Conservation (phyloP, 2,888 invertebrate species). For the Limenitis camilla region DNA sequence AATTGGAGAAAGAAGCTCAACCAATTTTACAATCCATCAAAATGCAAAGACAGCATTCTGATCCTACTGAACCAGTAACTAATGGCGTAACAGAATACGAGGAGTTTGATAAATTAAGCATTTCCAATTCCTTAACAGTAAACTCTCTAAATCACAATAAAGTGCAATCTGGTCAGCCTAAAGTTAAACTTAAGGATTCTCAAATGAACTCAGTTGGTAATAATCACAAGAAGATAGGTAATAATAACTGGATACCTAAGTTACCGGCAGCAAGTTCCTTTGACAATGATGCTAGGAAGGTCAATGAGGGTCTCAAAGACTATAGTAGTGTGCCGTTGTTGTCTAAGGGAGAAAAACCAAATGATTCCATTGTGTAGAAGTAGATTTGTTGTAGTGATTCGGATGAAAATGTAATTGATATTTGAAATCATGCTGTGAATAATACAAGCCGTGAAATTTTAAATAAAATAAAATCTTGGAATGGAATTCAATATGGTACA, state of each 20-base stretch:
- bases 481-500: too few relatives aligned
- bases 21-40: slow-evolving; percentile 52
- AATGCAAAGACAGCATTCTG: slow-evolving; percentile 57
- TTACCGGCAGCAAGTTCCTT: slow-evolving; percentile 64
- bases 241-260: slow-evolving; percentile 69
- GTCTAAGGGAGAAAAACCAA: slow-evolving; percentile 58
- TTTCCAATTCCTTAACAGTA: slow-evolving; percentile 57
- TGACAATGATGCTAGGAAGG: slow-evolving; percentile 56
- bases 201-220: slow-evolving; percentile 49
- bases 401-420: not conserved
- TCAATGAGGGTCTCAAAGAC: slow-evolving; percentile 56
- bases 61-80: slow-evolving; percentile 50
- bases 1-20: slow-evolving; percentile 56
- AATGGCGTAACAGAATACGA: slow-evolving; percentile 51
- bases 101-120: slow-evolving; percentile 47
- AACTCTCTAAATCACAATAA: slow-evolving; percentile 56
- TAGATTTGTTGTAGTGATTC: slow-evolving; percentile 2
- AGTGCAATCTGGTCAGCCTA: slow-evolving; percentile 46
- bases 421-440: too few relatives aligned
- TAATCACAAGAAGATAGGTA: slow-evolving; percentile 61
- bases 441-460: too few relatives aligned
- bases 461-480: not conserved
- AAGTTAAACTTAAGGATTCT: slow-evolving; percentile 60
- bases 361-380: slow-evolving; percentile 60
- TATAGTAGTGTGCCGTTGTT: slow-evolving; percentile 67